A percentile compares a stretch with the other conserved stretches of the same genome.
phyloP scores from a whole-genome alignment of 2,888 invertebrate species.

The Drosophila pseudotakahashii region DNA sequence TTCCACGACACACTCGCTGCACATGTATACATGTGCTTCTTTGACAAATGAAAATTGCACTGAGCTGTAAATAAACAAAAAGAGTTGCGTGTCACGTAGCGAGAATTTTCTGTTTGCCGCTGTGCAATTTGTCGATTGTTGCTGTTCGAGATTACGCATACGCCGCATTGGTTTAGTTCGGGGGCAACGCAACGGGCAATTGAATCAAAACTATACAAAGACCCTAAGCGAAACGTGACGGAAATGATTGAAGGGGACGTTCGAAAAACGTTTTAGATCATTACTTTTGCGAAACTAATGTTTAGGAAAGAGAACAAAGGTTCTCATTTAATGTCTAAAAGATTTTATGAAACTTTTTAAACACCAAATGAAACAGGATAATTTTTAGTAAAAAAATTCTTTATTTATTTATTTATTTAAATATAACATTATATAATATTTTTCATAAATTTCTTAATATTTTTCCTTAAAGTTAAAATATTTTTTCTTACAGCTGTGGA shows the following conservation, averaged over 20 bases:
- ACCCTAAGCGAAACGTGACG: constrained; percentile 14
- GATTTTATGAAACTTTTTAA: background rate
- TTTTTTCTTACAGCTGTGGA: too few relatives aligned
- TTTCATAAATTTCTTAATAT: too few relatives aligned
- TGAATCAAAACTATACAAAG: constrained; percentile 3
- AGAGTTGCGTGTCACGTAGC: constrained; percentile 32
- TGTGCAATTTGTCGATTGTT: constrained; percentile 34
- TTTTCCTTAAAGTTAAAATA: too few relatives aligned
- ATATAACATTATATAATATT: too few relatives aligned
- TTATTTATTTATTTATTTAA: too few relatives aligned
- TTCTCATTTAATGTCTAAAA: background rate
- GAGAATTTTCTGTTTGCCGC: constrained; percentile 28
- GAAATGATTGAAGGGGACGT: background rate
- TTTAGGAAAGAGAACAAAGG: background rate
- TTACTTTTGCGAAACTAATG: background rate
- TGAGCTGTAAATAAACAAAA: constrained; percentile 48
- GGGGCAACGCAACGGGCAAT: background rate
- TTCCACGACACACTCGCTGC: background rate
- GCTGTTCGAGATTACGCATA: constrained; percentile 35
- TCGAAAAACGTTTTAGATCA: background rate
- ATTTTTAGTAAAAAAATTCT: too few relatives aligned
- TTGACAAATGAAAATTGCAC: constrained; percentile 45
- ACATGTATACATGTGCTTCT: constrained; percentile 1
- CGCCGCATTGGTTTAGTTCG: constrained; percentile 16
- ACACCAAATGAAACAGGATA: too few relatives aligned